These are phyloP conservation scores for Amphimedon queenslandica DNA, from an alignment of 37 sponge, comb jelly and placozoan genomes.

Conservation along the genomic window DNA sequence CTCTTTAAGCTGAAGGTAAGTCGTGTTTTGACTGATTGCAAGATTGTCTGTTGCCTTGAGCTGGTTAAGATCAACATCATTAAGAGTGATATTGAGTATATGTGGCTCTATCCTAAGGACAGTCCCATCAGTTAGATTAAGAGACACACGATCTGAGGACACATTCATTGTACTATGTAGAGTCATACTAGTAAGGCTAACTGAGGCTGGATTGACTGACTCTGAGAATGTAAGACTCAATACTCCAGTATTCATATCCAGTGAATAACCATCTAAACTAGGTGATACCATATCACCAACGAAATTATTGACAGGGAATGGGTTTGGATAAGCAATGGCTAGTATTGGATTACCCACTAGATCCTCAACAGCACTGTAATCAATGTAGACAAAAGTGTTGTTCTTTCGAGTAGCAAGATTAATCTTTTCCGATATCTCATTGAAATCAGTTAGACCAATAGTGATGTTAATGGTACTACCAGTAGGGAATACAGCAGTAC, in stretches of 20 bases:
- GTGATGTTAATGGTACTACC: constrained; percentile 27
- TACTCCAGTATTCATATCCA: constrained; percentile 63
- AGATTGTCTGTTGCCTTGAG: constrained; percentile 56
- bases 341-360: constrained; percentile 61
- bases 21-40: constrained; percentile 44
- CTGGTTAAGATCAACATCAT: constrained; percentile 43
- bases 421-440: constrained; percentile 29
- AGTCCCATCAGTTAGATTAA: constrained; percentile 26
- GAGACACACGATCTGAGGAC: constrained; percentile 6
- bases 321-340: constrained; percentile 44
- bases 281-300: constrained; percentile 56
- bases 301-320: constrained; percentile 64
- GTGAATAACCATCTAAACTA: constrained; percentile 33
- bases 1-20: constrained; percentile 44
- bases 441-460: constrained; percentile 60
- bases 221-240: constrained; percentile 76
- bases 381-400: constrained; percentile 61
- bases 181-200: constrained; percentile 49
- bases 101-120: constrained; percentile 15
- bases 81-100: constrained; percentile 33
- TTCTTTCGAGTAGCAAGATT: constrained; percentile 44
- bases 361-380: constrained; percentile 46
- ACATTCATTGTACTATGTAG: constrained; percentile 46
- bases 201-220: constrained; percentile 44
- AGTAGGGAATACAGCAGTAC: constrained; percentile 29